These are phyloP conservation scores for Picathartes gymnocephalus DNA, from an alignment of 2,113 vertebrate species.

Conservation along the genomic window DNA sequence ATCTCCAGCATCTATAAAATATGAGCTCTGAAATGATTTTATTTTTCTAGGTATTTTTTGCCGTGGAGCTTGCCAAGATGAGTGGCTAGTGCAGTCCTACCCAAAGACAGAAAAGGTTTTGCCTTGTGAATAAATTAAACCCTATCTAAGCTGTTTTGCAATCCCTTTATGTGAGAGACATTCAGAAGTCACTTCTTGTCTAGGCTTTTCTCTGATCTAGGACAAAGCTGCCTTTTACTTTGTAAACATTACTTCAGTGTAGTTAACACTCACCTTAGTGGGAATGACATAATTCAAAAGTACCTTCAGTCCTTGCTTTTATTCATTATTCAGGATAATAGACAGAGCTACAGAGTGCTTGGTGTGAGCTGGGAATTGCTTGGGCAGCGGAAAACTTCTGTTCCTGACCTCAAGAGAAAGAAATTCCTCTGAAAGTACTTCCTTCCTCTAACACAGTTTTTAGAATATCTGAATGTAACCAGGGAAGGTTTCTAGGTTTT, in stretches of 20 bases:
- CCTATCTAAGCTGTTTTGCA: neutral
- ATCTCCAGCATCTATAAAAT: neutral
- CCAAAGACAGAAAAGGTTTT: neutral
- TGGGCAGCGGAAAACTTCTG: neutral
- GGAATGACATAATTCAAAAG: neutral
- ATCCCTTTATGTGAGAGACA: neutral
- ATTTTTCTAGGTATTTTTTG: neutral
- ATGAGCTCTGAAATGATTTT: neutral
- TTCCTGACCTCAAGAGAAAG: neutral
- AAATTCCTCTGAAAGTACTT: neutral
- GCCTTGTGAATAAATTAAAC: neutral
- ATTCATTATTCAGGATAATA: neutral
- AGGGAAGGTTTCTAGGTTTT: neutral
- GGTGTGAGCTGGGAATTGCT: neutral
- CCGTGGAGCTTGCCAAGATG: neutral
- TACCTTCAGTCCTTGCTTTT: neutral
- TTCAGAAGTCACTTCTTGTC: neutral
- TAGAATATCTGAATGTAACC: neutral
- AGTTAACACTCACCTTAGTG: neutral
- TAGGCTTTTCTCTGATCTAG: neutral
- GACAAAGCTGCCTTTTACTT: neutral
- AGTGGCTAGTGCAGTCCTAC: neutral
- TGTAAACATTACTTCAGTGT: neutral
- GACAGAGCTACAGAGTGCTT: neutral
- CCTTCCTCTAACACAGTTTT: neutral